Percentiles rank a stretch among this genome's conserved stretches.
Evolutionary conservation across 2,797 vertebrate genomes (phyloP).

Genomic region (Halcyon badia): DNA sequence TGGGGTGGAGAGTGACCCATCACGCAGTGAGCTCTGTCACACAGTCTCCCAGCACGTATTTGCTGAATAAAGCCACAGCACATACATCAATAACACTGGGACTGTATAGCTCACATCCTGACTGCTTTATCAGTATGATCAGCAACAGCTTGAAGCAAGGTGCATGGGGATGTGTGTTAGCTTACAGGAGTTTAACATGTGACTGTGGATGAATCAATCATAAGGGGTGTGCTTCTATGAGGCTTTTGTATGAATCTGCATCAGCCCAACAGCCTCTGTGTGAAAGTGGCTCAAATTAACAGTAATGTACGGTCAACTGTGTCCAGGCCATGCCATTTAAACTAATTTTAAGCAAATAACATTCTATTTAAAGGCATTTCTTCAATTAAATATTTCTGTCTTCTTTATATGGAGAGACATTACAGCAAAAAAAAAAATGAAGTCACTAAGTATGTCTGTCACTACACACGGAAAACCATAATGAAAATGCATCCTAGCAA

Average conservation of each 20-base stretch:
- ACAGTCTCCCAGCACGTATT: not conserved
- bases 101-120: not conserved
- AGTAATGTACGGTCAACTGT: not conserved
- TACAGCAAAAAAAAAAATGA: not conserved
- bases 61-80: not conserved
- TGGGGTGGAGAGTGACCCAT: not conserved
- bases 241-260: not conserved
- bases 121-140: not conserved
- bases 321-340: not conserved
- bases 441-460: not conserved
- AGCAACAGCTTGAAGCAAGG: not conserved
- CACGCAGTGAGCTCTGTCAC: not conserved
- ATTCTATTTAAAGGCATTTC: not conserved
- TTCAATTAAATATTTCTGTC: not conserved
- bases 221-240: not conserved
- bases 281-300: not conserved
- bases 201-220: not conserved
- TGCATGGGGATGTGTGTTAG: not conserved
- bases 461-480: not conserved
- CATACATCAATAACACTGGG: fast-evolving
- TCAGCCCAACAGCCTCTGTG: not conserved
- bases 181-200: not conserved
- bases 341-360: slow-evolving; percentile 1
- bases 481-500: not conserved
- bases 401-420: not conserved